phyloP scores from a whole-genome alignment of 2,113 vertebrate species.

The Chaetorhynchus papuensis region DNA sequence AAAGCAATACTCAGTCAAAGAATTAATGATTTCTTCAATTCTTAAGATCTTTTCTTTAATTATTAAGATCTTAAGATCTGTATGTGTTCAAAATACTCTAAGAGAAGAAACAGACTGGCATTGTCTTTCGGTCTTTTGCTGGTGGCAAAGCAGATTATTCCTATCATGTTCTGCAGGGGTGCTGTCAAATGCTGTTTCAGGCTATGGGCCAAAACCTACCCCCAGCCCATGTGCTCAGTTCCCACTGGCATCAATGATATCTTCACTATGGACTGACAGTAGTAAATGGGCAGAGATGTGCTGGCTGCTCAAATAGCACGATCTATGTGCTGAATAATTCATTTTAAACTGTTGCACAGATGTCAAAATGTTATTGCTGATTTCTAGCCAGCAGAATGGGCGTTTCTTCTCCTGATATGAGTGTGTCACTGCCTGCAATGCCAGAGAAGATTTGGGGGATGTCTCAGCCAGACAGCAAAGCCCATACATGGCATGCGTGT shows the following conservation, averaged over 20 bases:
- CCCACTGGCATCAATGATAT: conserved; percentile 34
- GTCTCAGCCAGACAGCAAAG: neutral
- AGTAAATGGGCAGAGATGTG: conserved; percentile 51
- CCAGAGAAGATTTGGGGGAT: neutral
- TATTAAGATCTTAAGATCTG: neutral
- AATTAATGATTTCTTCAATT: neutral
- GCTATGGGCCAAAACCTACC: conserved; percentile 51
- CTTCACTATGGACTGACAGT: conserved; percentile 14
- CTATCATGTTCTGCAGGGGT: conserved; percentile 44
- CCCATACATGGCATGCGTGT: neutral
- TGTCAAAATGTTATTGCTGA: conserved; percentile 61
- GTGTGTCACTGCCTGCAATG: neutral
- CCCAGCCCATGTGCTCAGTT: conserved; percentile 47
- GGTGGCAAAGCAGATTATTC: conserved; percentile 33
- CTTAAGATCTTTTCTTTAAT: neutral
- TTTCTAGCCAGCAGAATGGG: conserved; percentile 45
- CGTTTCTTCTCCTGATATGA: neutral
- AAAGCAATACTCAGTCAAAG: neutral
- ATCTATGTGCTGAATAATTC: conserved; percentile 63
- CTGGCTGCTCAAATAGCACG: conserved; percentile 43
- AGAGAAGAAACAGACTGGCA: neutral
- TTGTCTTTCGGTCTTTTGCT: neutral
- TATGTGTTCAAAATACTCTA: neutral
- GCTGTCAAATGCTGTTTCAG: conserved; percentile 50
- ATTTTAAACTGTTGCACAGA: conserved; percentile 67